Evolutionary conservation across 1,140 invertebrate species (phyloP).

Genomic region (Calosoma granatense): DNA sequence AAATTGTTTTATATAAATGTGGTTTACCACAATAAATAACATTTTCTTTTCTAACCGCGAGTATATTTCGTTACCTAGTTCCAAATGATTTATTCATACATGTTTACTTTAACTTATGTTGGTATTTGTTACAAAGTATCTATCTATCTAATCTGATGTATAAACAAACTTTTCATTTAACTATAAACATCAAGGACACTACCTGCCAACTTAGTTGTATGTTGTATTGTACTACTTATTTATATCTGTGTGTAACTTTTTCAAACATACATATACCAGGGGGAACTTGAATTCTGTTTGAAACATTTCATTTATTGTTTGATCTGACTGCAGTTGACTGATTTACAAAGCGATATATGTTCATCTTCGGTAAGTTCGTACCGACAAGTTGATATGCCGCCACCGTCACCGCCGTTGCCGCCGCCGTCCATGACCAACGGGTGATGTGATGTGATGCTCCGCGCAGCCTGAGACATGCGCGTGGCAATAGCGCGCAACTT

Average conservation of each 20-base stretch:
- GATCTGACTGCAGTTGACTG: not conserved
- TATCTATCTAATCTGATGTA: not conserved
- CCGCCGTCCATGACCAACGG: not conserved
- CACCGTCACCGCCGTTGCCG: not conserved
- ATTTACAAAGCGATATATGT: not conserved
- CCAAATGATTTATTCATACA: no score
- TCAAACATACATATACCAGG: not conserved
- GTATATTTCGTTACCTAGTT: no score
- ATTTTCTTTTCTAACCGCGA: no score
- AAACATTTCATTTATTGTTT: not conserved
- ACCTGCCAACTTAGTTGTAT: no score
- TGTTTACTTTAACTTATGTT: no score
- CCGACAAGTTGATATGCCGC: not conserved
- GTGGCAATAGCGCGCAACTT: not conserved
- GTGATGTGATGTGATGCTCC: no score
- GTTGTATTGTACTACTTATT: not conserved
- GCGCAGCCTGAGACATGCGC: not conserved
- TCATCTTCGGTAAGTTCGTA: not conserved
- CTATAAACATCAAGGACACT: no score
- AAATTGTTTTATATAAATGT: no score
- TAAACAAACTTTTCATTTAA: no score
- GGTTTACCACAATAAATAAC: no score
- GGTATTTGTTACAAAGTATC: not conserved
- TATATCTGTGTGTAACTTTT: not conserved
- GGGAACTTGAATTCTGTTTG: not conserved